Percentiles rank a stretch among this genome's conserved stretches.
These are phyloP conservation scores for Pangasius sanitwongsei DNA, from an alignment of 2,797 vertebrate species.

Conservation along the genomic window DNA sequence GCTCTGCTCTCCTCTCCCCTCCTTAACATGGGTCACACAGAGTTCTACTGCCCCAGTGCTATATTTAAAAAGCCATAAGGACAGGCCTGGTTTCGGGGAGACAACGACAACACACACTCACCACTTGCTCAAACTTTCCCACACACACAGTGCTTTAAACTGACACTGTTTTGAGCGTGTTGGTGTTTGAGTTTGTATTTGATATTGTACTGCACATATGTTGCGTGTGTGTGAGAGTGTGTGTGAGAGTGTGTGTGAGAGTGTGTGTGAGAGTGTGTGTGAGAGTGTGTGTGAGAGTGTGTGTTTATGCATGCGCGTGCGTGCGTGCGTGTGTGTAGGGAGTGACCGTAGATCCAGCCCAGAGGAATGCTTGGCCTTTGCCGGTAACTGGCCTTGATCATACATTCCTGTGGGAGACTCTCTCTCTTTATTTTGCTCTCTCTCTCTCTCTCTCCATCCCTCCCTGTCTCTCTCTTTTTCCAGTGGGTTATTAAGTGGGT, in stretches of 20 bases:
- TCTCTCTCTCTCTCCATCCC: slow-evolving; percentile 12
- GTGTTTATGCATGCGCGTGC: slow-evolving; percentile 56
- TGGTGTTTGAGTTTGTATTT: slow-evolving; percentile 7
- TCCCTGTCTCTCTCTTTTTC: slow-evolving; percentile 27
- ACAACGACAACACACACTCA: neutral
- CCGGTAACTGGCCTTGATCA: slow-evolving; percentile 85
- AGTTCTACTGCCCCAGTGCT: slow-evolving; percentile 67
- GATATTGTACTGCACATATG: neutral
- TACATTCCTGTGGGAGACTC: slow-evolving; percentile 85
- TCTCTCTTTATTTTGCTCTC: slow-evolving; percentile 17
- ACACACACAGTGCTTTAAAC: slow-evolving; percentile 47
- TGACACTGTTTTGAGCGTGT: slow-evolving; percentile 31
- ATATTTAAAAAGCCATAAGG: slow-evolving; percentile 73
- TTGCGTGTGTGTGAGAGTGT: slow-evolving; percentile 42
- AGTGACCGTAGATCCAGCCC: slow-evolving; percentile 78
- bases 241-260: neutral
- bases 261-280: neutral
- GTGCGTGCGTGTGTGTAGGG: slow-evolving; percentile 68
- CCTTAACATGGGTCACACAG: slow-evolving; percentile 63
- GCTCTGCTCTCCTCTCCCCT: slow-evolving; percentile 23
- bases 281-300: no score
- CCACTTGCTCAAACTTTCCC: slow-evolving; percentile 50
- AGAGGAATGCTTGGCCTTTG: slow-evolving; percentile 82
- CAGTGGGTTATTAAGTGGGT: slow-evolving; percentile 52
- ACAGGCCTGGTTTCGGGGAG: slow-evolving; percentile 49